A percentile compares a stretch with the other conserved stretches of the same genome.
phyloP scores from a whole-genome alignment of 2,888 invertebrate genomes.

The Plemyria rubiginata region DNA sequence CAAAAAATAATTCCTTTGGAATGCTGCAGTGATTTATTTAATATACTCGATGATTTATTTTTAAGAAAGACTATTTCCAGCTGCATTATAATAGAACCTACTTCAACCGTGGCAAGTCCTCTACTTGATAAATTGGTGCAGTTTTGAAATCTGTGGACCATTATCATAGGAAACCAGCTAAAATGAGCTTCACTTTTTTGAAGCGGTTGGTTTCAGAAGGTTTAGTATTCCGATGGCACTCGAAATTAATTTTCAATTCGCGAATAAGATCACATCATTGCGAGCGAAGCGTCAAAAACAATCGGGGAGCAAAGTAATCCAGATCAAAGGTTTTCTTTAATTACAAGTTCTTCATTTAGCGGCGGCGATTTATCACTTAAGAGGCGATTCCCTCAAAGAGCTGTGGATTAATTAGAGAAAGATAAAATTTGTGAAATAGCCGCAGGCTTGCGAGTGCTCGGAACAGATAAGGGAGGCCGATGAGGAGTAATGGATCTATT shows the following conservation, averaged over 20 bases:
- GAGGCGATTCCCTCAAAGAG: conserved; percentile 71
- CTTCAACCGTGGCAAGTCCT: neutral
- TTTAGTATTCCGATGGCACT: conserved; percentile 21
- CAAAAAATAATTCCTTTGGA: too few species aligned
- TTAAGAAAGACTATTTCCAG: too few species aligned
- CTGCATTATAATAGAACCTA: neutral
- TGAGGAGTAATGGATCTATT: conserved; percentile 76
- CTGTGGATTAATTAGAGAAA: conserved; percentile 79
- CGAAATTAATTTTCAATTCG: conserved; percentile 45
- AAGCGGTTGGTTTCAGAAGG: neutral
- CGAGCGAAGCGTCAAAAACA: conserved; percentile 48
- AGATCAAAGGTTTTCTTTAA: conserved; percentile 76
- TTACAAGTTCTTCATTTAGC: conserved; percentile 72
- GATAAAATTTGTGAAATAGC: conserved; percentile 80
- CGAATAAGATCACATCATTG: conserved; percentile 43
- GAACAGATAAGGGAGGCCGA: conserved; percentile 71
- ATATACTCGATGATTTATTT: too few species aligned
- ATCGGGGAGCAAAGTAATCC: conserved; percentile 61
- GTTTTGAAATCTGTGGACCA: conserved; percentile 22
- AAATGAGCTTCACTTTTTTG: neutral
- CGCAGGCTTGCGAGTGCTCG: conserved; percentile 70
- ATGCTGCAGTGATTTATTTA: too few species aligned
- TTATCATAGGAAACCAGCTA: conserved; percentile 17
- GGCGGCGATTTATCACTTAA: conserved; percentile 74
- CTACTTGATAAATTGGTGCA: conserved; percentile 21